phyloP scores from a whole-genome alignment of 2,113 vertebrate species.

The Rafetus swinhoei region DNA sequence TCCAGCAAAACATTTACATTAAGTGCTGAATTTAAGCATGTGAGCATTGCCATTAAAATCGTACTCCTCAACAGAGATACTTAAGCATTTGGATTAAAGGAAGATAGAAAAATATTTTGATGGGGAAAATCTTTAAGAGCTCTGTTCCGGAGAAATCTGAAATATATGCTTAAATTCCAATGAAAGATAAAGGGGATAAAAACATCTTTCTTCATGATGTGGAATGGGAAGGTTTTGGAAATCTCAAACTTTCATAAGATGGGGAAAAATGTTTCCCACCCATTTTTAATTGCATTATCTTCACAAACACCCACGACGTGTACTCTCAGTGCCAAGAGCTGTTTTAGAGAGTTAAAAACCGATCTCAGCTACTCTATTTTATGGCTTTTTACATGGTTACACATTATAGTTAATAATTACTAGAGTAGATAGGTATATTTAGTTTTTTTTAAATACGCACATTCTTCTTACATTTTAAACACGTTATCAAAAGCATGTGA shows the following conservation, averaged over 20 bases:
- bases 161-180: neutral
- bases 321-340: neutral
- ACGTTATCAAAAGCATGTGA: neutral
- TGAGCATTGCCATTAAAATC: neutral
- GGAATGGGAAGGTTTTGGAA: too few species aligned
- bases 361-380: neutral
- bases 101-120: neutral
- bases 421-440: neutral
- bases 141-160: neutral
- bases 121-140: neutral
- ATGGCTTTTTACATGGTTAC: neutral
- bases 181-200: neutral
- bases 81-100: neutral
- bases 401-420: neutral
- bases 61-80: neutral
- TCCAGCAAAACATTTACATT: neutral
- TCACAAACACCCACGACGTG: neutral
- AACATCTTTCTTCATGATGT: neutral
- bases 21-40: neutral
- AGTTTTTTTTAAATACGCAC: neutral
- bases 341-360: neutral
- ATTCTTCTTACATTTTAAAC: neutral
- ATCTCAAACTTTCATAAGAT: neutral
- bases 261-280: neutral
- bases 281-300: neutral